phyloP scores from a whole-genome alignment of 1,140 invertebrate species.

The Triops cancriformis region DNA sequence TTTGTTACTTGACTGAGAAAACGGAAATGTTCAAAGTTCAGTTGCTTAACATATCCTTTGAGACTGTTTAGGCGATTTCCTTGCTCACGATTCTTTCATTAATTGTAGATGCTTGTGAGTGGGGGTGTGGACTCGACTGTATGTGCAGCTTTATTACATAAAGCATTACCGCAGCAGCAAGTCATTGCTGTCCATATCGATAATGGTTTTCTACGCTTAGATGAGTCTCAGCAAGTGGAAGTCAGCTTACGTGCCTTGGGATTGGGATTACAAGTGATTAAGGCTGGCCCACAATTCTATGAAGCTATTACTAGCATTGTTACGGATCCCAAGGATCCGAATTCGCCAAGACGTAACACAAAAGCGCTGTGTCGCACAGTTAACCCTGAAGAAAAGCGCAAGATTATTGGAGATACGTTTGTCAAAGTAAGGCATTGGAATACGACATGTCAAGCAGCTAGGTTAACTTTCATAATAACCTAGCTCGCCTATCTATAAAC shows the following conservation, averaged over 20 bases:
- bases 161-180: slow-evolving; percentile 24
- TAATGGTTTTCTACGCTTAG: slow-evolving; percentile 97
- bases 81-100: slow-evolving; percentile 21
- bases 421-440: slow-evolving; percentile 52
- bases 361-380: slow-evolving; percentile 77
- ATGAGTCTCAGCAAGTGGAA: slow-evolving; percentile 83
- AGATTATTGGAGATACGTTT: slow-evolving; percentile 98
- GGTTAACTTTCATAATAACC: too few relatives aligned
- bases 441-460: too few relatives aligned
- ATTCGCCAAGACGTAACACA: slow-evolving; percentile 61
- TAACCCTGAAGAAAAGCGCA: slow-evolving; percentile 92
- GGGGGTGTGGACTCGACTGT: slow-evolving; percentile 98
- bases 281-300: slow-evolving; percentile 60
- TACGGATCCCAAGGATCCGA: slow-evolving; percentile 48
- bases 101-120: slow-evolving; percentile 75
- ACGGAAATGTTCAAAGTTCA: too few relatives aligned
- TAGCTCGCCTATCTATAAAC: too few relatives aligned
- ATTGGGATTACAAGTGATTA: slow-evolving; percentile 69
- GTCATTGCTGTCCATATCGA: slow-evolving; percentile 95
- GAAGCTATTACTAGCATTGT: slow-evolving; percentile 66
- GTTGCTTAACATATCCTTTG: too few relatives aligned
- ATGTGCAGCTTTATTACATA: slow-evolving; percentile 77
- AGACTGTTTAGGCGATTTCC: neutral
- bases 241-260: slow-evolving; percentile 76
- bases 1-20: too few relatives aligned